Evolutionary conservation across 2,113 vertebrate species (phyloP), one percentile per base, ranked within the genome.

Genomic region (Paratilapia polleni): DNA sequence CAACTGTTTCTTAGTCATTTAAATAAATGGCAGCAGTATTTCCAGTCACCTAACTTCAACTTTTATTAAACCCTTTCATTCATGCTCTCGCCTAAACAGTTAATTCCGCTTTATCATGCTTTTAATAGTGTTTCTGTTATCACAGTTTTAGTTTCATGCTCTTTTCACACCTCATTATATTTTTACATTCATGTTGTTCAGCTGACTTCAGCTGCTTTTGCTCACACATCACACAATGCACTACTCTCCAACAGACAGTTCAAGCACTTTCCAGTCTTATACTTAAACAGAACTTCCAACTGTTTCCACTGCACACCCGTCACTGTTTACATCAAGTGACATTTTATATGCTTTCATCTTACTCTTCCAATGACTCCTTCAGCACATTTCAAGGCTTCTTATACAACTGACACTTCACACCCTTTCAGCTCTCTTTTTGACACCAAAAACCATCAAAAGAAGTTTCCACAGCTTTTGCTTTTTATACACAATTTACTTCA

Each of bases 391-490:
- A 17, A 36, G 26, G 38, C 34, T 73, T 81, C 26, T 38, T n/a
- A 31, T n/a, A 58, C 20, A 57, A 11, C 79, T 28, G 34, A 57
- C 47, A 47, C 54, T 59, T 81, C 13, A 34, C 54, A 41, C 54
- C 19, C 38, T 56, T 22, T 20, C 31, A 59, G 41, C 20, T 73
- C 38, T 36, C n/a, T 75, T 81, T 60, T 59, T 41, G 54, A 49
- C 14, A 10, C 8, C 28, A 77, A 70, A 36, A 26, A 0, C 19
- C 47, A 73, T 73, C 68, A 73, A 34, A 73, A 31, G 47, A 54
- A 49, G 28, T 83, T 66, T 49, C 38, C 63, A 77, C 74, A 52
- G 31, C 68, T 49, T 70, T 70, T 49, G 43, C 24, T 49, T 70
- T 68, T 70, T 70, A 73, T 24, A 73, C 1, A 19, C 4, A 2